phyloP scores from a whole-genome alignment of 2,888 invertebrate genomes.

The Pachliopta kotzebuea region DNA sequence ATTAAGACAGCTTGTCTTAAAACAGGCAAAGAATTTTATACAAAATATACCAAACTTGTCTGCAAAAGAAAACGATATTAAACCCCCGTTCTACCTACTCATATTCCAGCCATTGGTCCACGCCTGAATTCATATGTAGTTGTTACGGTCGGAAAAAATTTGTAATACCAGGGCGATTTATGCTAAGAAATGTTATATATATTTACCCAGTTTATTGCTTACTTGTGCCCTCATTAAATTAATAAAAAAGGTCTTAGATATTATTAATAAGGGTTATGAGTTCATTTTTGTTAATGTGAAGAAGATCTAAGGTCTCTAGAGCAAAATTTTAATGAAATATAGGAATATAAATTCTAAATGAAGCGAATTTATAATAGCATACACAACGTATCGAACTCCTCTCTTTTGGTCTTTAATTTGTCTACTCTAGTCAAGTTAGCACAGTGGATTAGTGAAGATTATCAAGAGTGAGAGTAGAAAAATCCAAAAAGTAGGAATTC shows the following conservation, averaged over 20 bases:
- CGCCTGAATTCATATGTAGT: not conserved
- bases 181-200: not conserved
- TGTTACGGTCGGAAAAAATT: not conserved
- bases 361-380: constrained; percentile 36
- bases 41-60: not conserved
- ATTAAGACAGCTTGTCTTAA: not conserved
- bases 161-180: not conserved
- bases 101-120: constrained; percentile 1
- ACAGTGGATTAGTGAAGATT: constrained; percentile 68
- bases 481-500: constrained; percentile 71
- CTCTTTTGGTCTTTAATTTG: constrained; percentile 69
- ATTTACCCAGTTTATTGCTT: constrained; percentile 51
- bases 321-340: constrained; percentile 21
- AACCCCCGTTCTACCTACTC: not conserved
- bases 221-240: constrained; percentile 48
- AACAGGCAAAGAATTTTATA: not conserved
- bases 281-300: constrained; percentile 7
- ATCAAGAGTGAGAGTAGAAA: constrained; percentile 64
- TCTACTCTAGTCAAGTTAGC: constrained; percentile 68
- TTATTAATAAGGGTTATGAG: not conserved
- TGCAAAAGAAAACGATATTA: not conserved
- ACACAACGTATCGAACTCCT: constrained; percentile 64
- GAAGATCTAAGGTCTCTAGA: constrained; percentile 18
- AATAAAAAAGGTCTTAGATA: not conserved
- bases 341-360: constrained; percentile 25